Evolutionary conservation across 35 echinoderm and acorn worm genomes (phyloP), one percentile per base, ranked within the genome.

Genomic region (Amphiura filiformis): DNA sequence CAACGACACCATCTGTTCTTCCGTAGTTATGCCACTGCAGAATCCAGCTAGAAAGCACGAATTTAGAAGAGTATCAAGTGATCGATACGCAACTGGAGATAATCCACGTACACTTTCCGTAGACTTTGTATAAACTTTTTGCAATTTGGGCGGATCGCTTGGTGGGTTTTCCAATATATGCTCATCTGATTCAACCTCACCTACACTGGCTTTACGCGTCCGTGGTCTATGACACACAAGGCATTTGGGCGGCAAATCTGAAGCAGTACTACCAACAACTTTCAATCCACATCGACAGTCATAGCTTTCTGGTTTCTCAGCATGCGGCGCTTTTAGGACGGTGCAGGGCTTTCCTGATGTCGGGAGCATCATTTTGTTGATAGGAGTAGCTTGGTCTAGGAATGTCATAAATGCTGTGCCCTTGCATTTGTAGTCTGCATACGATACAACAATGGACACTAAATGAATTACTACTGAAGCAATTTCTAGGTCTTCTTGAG

Each of bases 401-500:
- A 83, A 23, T n/a, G 47, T 35, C 3, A 36, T n/a, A 37, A 86
- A 76, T 22, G 15, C 35, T 22, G 20, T 5, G 32, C 34, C 1
- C 31, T 20, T 37, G 30, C 44, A 13, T 41, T n/a, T 26, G 18
- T 40, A 26, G 4, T 42, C 20, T 40, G 31, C 61, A n/a, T 70
- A 70, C 35, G 34, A 36, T 22, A 87, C 1, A 37, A 78, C 28
- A 36, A 87, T 32, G 26, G 85, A 35, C 34, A 40, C 31, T 31
- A 87, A 18, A 78, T 87, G 85, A 28, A 78, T 13, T 36, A 87
- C 34, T 32, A 87, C 85, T 13, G 36, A 78, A 15, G 85, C 70
- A 12, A 87, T 65, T 39, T 77, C 37, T 28, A 78, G 13, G 32
- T 87, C 70, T 39, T 39, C 37, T 3, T 76, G 20, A 39, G 34